Base-by-base conservation (phyloP, 2,888 invertebrate genomes). In the Byasa hedistus region DNA sequence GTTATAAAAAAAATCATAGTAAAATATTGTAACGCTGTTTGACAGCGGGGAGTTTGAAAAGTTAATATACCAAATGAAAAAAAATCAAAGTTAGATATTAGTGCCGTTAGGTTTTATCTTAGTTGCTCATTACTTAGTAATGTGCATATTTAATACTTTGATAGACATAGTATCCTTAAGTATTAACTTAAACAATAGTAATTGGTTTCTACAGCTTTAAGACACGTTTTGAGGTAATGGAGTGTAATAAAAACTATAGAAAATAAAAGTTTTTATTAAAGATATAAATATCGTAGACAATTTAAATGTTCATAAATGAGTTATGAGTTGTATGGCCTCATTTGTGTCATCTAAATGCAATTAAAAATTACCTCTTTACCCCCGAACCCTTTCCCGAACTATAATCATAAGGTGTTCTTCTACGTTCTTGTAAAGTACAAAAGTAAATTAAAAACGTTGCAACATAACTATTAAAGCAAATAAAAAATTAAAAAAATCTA, bases 121-220 rank as follows among this genome's bases (percentile, higher is more conserved):
- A 55, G 8, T 55, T 27, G 52, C 59, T 1, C 61, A 61, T 64
- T 64, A 54, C 68, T 27, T 36, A 64, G 57, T 68, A 54, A 64
- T 64, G 64, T 39, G 7, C 7, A 21, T 57, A 55, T 52, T 66
- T 32, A 17, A 21, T 51, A 58, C 39, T 66, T 22, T 66, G 54
- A 61, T 58, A 48, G n/a, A 63, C 54, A 62, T 54, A 23, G 15
- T 64, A 60, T 60, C n/a, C 36, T 56, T 60, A 61, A 60, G 39
- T 62, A 12, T 22, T 52, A n/a, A 21, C 44, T 1, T 17, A 44
- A 44, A 44, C 44, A 4, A 17, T 44, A 44, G 44, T 19, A 44
- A 44, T 44, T 44, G 19, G 4, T 44, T 44, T 44, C 1, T 4
- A 19, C 44, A 4, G 44, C 15, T 44, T 32, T 32, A 32, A n/a